Evolutionary conservation across 2,888 invertebrate genomes (phyloP).

Genomic region (Nomada fabriciana): DNA sequence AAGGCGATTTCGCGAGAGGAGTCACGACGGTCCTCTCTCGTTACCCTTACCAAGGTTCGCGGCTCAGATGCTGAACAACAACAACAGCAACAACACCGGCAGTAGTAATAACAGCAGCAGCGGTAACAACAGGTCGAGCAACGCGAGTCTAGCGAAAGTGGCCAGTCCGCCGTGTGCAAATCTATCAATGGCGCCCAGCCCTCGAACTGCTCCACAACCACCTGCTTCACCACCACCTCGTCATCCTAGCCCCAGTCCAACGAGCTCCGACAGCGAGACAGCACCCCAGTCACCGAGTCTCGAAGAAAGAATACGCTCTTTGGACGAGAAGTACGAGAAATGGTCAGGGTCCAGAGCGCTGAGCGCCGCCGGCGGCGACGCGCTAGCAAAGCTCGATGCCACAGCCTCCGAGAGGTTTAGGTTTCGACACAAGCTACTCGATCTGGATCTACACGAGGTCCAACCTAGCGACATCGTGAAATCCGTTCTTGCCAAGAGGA

Average conservation of each 20-base stretch:
- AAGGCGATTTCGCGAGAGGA: slow-evolving; percentile 88
- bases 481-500: slow-evolving; percentile 95
- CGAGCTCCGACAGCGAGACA: slow-evolving; percentile 89
- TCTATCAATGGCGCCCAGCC: slow-evolving; percentile 84
- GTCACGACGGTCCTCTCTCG: slow-evolving; percentile 90
- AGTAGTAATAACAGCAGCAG: slow-evolving; percentile 71
- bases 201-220: slow-evolving; percentile 87
- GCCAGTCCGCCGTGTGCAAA: slow-evolving; percentile 83
- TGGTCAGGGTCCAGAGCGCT: slow-evolving; percentile 91
- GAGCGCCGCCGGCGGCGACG: slow-evolving; percentile 86
- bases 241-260: slow-evolving; percentile 91
- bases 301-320: slow-evolving; percentile 95
- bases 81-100: slow-evolving; percentile 68
- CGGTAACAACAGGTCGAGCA: slow-evolving; percentile 65
- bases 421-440: slow-evolving; percentile 90
- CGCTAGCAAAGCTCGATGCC: slow-evolving; percentile 85
- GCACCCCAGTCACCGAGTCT: slow-evolving; percentile 89
- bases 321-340: slow-evolving; percentile 97
- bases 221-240: slow-evolving; percentile 88
- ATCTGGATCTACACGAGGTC: slow-evolving; percentile 91
- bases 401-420: slow-evolving; percentile 86
- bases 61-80: slow-evolving; percentile 86
- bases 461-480: slow-evolving; percentile 98
- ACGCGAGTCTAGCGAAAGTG: slow-evolving; percentile 77
- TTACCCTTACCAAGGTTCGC: slow-evolving; percentile 96